These are phyloP conservation scores for Zalophus californianus DNA, from an alignment of 2,797 vertebrate species.

Conservation along the genomic window DNA sequence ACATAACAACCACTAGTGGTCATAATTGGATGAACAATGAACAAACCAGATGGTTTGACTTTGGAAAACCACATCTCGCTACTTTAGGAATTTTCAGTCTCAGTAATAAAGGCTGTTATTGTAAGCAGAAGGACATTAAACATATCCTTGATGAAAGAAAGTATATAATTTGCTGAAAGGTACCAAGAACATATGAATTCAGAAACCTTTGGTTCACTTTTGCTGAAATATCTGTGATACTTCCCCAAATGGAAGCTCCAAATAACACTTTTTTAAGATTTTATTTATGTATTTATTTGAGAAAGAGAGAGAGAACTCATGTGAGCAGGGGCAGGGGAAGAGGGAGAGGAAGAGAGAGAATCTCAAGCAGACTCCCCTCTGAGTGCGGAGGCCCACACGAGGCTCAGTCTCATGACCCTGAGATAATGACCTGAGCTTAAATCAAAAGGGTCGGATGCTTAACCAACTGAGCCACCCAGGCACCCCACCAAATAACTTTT, in stretches of 20 bases:
- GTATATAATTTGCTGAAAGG: neutral
- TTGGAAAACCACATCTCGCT: neutral
- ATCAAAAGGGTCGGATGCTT: neutral
- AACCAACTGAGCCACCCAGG: neutral
- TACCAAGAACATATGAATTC: neutral
- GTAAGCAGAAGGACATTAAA: constrained; percentile 3
- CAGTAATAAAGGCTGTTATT: neutral
- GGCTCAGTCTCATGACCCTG: neutral
- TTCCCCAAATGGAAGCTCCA: constrained; percentile 3
- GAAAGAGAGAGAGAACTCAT: neutral
- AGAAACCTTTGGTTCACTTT: constrained; percentile 36
- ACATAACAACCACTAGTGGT: neutral
- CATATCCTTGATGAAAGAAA: neutral
- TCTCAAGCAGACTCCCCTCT: neutral
- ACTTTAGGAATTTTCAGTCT: neutral
- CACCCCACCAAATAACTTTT: neutral
- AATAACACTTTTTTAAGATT: neutral
- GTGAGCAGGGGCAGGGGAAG: neutral
- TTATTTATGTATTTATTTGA: neutral
- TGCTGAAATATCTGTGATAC: constrained; percentile 20
- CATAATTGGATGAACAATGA: neutral
- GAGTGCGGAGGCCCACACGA: accelerated
- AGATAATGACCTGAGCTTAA: neutral
- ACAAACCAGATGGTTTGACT: neutral
- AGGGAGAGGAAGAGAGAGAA: neutral